Evolutionary conservation across 2,113 vertebrate genomes (phyloP), one percentile per base, ranked within the genome.

Genomic region (Dendropsophus ebraccatus): DNA sequence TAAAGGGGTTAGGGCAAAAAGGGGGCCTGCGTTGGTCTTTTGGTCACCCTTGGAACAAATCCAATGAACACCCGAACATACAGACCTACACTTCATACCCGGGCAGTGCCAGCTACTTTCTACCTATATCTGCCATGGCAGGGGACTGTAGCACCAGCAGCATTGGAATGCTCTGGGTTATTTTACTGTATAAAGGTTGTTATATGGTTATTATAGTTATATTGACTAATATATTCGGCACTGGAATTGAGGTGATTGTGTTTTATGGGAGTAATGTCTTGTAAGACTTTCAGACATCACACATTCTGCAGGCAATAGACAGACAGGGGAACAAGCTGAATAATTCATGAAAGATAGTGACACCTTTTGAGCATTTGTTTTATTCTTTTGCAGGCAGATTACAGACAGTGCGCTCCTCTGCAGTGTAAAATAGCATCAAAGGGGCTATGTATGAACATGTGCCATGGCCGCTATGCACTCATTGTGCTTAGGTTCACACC

Each of bases 281-380:
- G 77, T 67, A n/a, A 23, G 37, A 49, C 49, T 50, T 9, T 65
- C 35, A 67, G 79, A 32, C 60, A 81, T 67, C 49, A 69, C 25
- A 47, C 37, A 81, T 81, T 81, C 41, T 30, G 60, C 79, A 81
- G 35, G 11, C 17, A 70, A 32, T 41, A 47, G 60, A 81, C 23
- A 62, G 79, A 16, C 41, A 47, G 28, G 79, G 54, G 37, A 67
- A 41, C 56, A 11, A 41, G 35, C 54, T 81, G 79, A 81, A 67
- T 81, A 67, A 81, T 81, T 81, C 60, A 81, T 65, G 79, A 81
- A 37, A 21, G n/a, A 28, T 67, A 81, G 56, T 67, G 58, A 49
- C 79, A 81, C 37, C 37, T 81, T 47, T 69, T 30, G 58, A 50
- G 35, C 56, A 25, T 49, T 45, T 16, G 25, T 81, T 81, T 81